Conservation (phyloP, 1,140 invertebrate genomes). For the Drosophila hydei region DNA sequence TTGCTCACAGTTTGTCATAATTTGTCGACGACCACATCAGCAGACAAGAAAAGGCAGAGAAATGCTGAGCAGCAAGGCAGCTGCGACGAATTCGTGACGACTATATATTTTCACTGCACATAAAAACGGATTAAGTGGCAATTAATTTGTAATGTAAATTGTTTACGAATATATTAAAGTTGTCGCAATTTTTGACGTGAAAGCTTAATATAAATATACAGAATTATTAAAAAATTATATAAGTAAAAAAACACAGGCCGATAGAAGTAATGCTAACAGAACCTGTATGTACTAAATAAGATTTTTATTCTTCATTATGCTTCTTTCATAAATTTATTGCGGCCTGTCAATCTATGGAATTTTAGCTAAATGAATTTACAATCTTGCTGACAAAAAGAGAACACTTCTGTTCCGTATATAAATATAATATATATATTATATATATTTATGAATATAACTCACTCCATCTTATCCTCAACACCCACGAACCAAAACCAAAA, state of each 20-base stretch:
- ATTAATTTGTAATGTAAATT: conserved; percentile 46
- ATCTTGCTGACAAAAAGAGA: background rate
- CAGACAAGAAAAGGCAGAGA: conserved; percentile 1
- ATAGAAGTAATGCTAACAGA: too few relatives aligned
- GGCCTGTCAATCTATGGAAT: background rate
- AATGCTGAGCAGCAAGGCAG: background rate
- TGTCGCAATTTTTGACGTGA: conserved; percentile 14
- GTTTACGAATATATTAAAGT: conserved; percentile 54
- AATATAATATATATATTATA: background rate
- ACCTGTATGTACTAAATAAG: background rate
- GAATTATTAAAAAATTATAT: background rate
- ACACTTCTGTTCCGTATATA: conserved; percentile 2
- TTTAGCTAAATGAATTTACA: too few relatives aligned
- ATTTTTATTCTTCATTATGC: conserved; percentile 1
- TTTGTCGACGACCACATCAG: conserved; percentile 50
- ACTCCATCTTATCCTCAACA: conserved; percentile 29
- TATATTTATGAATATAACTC: conserved; percentile 1
- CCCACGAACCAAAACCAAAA: conserved; percentile 47
- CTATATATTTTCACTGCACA: conserved; percentile 37
- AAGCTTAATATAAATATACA: background rate
- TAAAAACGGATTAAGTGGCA: conserved; percentile 51
- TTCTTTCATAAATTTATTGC: background rate
- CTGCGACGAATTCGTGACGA: conserved; percentile 18
- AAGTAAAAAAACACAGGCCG: conserved; percentile 6
- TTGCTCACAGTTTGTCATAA: conserved; percentile 62